Conservation (phyloP, 2,113 vertebrate genomes). For the Canis aureus region DNA sequence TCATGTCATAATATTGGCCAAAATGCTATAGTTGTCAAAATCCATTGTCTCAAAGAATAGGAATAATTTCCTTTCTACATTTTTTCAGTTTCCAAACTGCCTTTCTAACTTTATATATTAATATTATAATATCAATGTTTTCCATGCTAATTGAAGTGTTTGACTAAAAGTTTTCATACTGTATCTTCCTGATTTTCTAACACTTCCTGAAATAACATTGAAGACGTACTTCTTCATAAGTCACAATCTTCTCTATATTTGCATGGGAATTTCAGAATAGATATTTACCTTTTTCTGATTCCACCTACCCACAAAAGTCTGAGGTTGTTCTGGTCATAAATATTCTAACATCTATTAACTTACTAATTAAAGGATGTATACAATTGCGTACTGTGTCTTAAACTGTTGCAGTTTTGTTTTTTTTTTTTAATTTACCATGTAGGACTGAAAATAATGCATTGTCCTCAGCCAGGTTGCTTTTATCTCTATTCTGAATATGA, state of each 20-base stretch:
- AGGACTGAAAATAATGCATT: not conserved
- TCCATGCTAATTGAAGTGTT: not conserved
- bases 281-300: not conserved
- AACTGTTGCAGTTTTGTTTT: not conserved
- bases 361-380: not conserved
- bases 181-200: not conserved
- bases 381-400: not conserved
- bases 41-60: not conserved
- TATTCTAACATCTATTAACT: not conserved
- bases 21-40: constrained; percentile 13
- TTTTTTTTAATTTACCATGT: not conserved
- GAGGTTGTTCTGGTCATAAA: not conserved
- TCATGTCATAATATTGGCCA: not conserved
- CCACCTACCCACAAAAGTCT: accelerated
- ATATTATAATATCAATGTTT: not conserved
- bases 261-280: not conserved
- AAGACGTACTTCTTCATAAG: not conserved
- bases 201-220: not conserved
- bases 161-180: not conserved
- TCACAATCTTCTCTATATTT: not conserved
- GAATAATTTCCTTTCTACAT: not conserved
- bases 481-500: not conserved
- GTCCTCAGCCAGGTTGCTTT: not conserved
- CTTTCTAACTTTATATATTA: not conserved
- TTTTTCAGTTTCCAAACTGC: not conserved